Evolutionary conservation across 2,888 invertebrate species (phyloP).

Genomic region (Fissipunctia ypsillon): DNA sequence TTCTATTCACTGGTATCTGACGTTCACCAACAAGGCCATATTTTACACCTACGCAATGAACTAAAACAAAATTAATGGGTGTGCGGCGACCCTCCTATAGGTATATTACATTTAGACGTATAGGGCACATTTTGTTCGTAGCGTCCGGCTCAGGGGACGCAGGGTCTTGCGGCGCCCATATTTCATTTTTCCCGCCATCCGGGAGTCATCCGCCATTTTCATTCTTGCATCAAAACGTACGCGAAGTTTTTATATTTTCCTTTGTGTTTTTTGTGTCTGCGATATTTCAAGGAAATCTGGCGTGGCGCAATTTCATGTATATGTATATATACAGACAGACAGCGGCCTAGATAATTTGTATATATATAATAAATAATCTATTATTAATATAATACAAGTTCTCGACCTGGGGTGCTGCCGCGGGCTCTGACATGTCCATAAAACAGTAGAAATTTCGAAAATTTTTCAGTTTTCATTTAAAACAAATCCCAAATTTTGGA

Average conservation of each 20-base stretch:
- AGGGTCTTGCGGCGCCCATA: slow-evolving; percentile 78
- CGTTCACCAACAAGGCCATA: slow-evolving; percentile 39
- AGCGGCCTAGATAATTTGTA: slow-evolving; percentile 34
- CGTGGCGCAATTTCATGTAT: slow-evolving; percentile 44
- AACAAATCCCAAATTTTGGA: no score
- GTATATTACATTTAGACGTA: slow-evolving; percentile 62
- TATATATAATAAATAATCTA: no score
- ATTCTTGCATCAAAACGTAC: slow-evolving; percentile 74
- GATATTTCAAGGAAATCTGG: slow-evolving; percentile 53
- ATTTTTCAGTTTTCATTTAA: no score
- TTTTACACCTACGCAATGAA: slow-evolving; percentile 66
- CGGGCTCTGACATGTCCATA: no score
- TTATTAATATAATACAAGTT: no score
- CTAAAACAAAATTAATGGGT: slow-evolving; percentile 67
- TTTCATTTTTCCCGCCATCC: slow-evolving; percentile 83
- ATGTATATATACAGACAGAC: not conserved
- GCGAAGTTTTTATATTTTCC: slow-evolving; percentile 69
- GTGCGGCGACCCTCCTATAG: slow-evolving; percentile 61
- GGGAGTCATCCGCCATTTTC: slow-evolving; percentile 80
- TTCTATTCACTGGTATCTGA: slow-evolving; percentile 38
- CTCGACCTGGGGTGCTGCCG: no score
- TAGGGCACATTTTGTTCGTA: slow-evolving; percentile 60
- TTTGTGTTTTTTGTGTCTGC: slow-evolving; percentile 60
- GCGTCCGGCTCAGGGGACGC: slow-evolving; percentile 58
- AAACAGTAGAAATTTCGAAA: no score